Percentiles rank a stretch among this genome's conserved stretches.
These are phyloP conservation scores for Drosophila paranaensis DNA, from an alignment of 2,888 invertebrate genomes.

Conservation along the genomic window DNA sequence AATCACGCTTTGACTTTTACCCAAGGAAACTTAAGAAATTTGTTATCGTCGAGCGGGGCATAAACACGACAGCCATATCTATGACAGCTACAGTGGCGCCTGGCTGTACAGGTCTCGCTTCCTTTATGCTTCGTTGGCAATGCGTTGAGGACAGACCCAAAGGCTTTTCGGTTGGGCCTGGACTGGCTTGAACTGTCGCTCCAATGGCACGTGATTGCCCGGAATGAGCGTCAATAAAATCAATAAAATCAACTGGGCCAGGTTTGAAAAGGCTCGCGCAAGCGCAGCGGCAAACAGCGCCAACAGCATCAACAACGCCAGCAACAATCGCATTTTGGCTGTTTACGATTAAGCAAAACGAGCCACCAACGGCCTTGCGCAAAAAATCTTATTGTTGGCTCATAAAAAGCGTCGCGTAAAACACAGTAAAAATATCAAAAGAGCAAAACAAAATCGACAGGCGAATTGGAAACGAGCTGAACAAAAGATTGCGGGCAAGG, in stretches of 20 bases:
- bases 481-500: conserved; percentile 53
- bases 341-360: conserved; percentile 48
- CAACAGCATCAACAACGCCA: not conserved
- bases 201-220: conserved; percentile 42
- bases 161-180: conserved; percentile 39
- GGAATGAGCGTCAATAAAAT: conserved; percentile 38
- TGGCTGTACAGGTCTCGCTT: not conserved
- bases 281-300: conserved; percentile 7
- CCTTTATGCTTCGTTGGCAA: not conserved
- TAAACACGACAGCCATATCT: not conserved
- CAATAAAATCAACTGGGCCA: conserved; percentile 52
- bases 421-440: conserved; percentile 33
- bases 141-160: conserved; percentile 32
- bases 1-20: not conserved
- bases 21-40: not conserved
- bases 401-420: conserved; percentile 49
- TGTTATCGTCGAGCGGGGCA: not conserved
- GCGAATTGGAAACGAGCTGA: conserved; percentile 35
- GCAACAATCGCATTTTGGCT: conserved; percentile 26
- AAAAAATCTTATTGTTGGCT: conserved; percentile 53
- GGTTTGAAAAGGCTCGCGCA: conserved; percentile 37
- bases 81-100: not conserved
- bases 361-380: conserved; percentile 57
- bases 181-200: conserved; percentile 23
- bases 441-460: conserved; percentile 12